Base-by-base conservation (phyloP, 2,113 vertebrate species). In the Coracopsis vasa region DNA sequence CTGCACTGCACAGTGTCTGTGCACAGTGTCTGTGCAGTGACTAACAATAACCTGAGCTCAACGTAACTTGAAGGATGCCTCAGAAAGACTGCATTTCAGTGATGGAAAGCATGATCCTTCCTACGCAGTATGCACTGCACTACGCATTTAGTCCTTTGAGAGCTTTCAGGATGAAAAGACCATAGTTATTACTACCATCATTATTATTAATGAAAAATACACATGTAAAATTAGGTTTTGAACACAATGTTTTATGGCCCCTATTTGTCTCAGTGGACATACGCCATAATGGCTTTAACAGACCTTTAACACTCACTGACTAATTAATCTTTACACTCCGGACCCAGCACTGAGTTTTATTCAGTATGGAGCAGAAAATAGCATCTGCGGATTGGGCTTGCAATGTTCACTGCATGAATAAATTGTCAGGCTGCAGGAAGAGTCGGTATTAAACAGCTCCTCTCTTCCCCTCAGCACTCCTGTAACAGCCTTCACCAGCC, bases 141-240 rank as follows among this genome's bases (percentile, higher is more conserved):
- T 88, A 64, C 86, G 88, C 84, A 75, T 94, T 89, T 69, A 97
- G 77, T 82, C 94, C 94, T 94, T n/a, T 50, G 96, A 96, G 95
- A 91, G 92, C 80, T 84, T 94, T 94, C 88, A 89, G 86, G 69
- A 80, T 95, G 74, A 89, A 96, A 94, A 94, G 92, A 90, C 94
- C 91, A 84, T 69, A 84, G 90, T 87, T 94, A 94, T 80, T 94
- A 91, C 87, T 69, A 90, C 83, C 89, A 89, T 89, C 94, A 94
- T 94, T 94, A 97, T 90, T 95, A 96, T 96, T 97, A 97, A 96
- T 92, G 88, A 93, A 96, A 96, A 96, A 96, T 88, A 96, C 94
- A 96, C 94, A 92, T 88, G 88, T 94, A 96, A 94, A 96, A 97
- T 95, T 89, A 85, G 86, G 86, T 92, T 96, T 89, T 13, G 4